These are phyloP conservation scores for Cladorhizidae sp. DNA, from an alignment of 37 sponge, comb jelly and placozoan species.

Conservation along the genomic window DNA sequence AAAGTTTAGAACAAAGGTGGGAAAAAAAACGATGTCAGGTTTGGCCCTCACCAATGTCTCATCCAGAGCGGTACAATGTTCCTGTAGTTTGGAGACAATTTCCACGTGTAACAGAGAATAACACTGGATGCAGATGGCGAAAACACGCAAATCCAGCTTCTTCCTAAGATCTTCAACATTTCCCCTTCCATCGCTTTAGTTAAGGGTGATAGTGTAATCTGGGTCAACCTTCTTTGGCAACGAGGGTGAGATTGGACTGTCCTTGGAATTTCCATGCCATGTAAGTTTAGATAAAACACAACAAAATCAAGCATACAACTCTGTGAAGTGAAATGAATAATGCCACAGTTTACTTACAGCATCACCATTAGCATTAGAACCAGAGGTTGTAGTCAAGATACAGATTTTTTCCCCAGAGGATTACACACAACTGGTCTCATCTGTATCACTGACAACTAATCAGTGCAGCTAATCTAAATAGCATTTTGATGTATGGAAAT, in stretches of 20 bases:
- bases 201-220: slow-evolving; percentile 51
- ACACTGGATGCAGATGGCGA: slow-evolving; percentile 9
- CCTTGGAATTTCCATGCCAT: slow-evolving; percentile 19
- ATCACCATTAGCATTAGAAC: not conserved
- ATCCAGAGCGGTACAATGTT: slow-evolving; percentile 6
- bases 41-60: slow-evolving; percentile 21
- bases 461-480: not conserved
- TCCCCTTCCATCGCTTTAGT: slow-evolving; percentile 43
- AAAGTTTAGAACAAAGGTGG: slow-evolving; percentile 12
- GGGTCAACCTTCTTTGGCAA: slow-evolving; percentile 38
- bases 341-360: not conserved
- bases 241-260: not conserved
- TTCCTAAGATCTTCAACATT: slow-evolving; percentile 24
- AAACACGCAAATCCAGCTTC: slow-evolving; percentile 1
- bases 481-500: not conserved
- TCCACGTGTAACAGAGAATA: not conserved
- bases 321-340: not conserved
- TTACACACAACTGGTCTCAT: slow-evolving; percentile 22
- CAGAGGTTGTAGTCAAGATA: not conserved
- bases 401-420: slow-evolving; percentile 30
- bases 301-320: slow-evolving; percentile 12
- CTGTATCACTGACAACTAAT: slow-evolving; percentile 8
- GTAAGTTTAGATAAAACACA: slow-evolving; percentile 16
- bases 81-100: slow-evolving; percentile 5
- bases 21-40: slow-evolving; percentile 19